A percentile compares a stretch with the other conserved stretches of the same genome.
phyloP scores from a whole-genome alignment of 2,797 vertebrate genomes.

The Euphonia xanthogaster region DNA sequence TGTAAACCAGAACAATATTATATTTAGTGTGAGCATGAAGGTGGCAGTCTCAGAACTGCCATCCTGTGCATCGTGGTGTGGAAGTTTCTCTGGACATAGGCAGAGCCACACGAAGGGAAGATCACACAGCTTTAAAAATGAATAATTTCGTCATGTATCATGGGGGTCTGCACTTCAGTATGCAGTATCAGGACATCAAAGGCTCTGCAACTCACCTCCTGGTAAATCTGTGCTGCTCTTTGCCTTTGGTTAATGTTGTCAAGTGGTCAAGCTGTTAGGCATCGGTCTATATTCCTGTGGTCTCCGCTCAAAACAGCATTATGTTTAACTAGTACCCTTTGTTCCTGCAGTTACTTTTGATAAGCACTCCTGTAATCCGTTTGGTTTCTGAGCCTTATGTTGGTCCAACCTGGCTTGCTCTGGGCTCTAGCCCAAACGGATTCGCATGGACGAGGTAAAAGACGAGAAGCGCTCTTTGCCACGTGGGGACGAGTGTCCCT shows the following conservation, averaged over 20 bases:
- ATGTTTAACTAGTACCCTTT: background rate
- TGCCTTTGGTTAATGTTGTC: background rate
- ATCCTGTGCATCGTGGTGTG: rapidly evolving
- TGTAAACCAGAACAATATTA: background rate
- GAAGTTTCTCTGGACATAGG: background rate
- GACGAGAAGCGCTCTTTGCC: no score
- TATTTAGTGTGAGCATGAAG: background rate
- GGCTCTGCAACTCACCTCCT: background rate
- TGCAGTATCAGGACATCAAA: background rate
- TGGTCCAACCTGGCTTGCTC: no score
- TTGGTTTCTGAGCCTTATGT: no score
- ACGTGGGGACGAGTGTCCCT: no score
- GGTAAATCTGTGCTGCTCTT: background rate
- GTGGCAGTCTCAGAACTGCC: background rate
- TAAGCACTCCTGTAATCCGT: no score
- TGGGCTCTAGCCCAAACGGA: no score
- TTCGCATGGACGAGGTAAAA: no score
- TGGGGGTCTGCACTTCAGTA: background rate
- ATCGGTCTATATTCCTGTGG: background rate
- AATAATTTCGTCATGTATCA: background rate
- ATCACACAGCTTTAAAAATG: background rate
- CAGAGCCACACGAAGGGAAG: background rate
- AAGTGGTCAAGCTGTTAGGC: background rate
- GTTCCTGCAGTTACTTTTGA: background rate
- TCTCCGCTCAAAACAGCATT: background rate